phyloP scores from a whole-genome alignment of 2,113 vertebrate species.

The Daubentonia madagascariensis region DNA sequence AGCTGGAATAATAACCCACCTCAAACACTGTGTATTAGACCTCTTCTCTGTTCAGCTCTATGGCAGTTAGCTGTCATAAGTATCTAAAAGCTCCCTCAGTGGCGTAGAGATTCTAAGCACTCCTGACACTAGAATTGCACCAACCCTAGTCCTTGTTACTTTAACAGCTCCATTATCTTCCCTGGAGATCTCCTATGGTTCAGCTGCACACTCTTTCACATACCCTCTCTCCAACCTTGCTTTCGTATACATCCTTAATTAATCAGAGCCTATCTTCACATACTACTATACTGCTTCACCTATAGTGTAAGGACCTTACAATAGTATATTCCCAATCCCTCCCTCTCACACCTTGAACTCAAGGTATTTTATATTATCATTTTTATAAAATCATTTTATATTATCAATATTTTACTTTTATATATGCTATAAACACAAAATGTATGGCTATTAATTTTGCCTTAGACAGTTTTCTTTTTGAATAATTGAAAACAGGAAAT shows the following conservation, averaged over 20 bases:
- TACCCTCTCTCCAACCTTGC: neutral
- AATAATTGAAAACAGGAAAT: neutral
- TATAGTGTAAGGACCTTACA: neutral
- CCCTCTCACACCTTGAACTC: neutral
- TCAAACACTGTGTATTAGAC: neutral
- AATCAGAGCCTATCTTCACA: neutral
- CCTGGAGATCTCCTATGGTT: neutral
- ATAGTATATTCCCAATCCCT: no score
- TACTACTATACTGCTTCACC: neutral
- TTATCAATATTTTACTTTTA: neutral
- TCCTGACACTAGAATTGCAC: neutral
- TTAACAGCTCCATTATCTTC: neutral
- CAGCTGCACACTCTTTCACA: neutral
- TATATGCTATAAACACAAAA: neutral
- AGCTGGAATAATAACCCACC: neutral
- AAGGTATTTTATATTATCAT: neutral
- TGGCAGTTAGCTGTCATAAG: neutral
- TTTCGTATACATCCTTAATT: neutral
- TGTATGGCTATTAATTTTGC: neutral
- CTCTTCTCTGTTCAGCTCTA: neutral
- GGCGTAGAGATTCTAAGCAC: neutral
- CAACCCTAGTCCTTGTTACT: neutral
- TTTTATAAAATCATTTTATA: no score
- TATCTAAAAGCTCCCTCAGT: neutral
- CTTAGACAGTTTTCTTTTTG: neutral